Percentiles rank a stretch among this genome's conserved stretches.
These are phyloP conservation scores for Heliconius nattereri DNA, from an alignment of 1,140 invertebrate species.

Conservation along the genomic window DNA sequence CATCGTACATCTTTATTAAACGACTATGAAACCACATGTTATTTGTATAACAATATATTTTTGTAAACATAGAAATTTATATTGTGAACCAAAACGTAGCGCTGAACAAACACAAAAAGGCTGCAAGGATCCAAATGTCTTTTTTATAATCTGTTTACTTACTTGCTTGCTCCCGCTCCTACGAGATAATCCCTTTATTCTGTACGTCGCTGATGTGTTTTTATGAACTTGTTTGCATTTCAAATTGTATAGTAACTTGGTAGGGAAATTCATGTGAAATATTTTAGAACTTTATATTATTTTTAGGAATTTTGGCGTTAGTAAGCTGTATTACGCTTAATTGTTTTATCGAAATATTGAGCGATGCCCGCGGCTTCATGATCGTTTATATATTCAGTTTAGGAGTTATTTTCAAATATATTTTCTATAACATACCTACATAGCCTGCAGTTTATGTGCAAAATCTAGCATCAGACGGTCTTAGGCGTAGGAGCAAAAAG, in stretches of 20 bases:
- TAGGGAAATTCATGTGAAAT: not conserved
- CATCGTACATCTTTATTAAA: not conserved
- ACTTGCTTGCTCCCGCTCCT: slow-evolving; percentile 60
- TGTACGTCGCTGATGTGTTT: slow-evolving; percentile 51
- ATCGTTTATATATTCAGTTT: not conserved
- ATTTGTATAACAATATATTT: slow-evolving; percentile 9
- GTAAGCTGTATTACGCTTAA: not conserved
- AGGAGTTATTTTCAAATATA: not conserved
- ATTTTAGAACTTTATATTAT: not conserved
- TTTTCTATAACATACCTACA: too few relatives aligned
- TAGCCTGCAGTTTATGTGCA: too few relatives aligned
- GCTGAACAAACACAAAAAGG: slow-evolving; percentile 14
- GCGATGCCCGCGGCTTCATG: not conserved
- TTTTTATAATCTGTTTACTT: slow-evolving; percentile 77
- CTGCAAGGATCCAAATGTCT: slow-evolving; percentile 53
- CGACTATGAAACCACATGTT: not conserved
- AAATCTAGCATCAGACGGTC: too few relatives aligned
- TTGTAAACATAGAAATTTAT: not conserved
- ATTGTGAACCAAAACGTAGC: not conserved
- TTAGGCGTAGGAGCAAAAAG: too few relatives aligned
- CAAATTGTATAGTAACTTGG: slow-evolving; percentile 14
- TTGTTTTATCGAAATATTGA: not conserved
- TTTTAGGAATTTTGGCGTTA: not conserved
- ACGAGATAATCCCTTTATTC: slow-evolving; percentile 63
- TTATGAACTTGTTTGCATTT: slow-evolving; percentile 42